phyloP scores from a whole-genome alignment of 2,113 vertebrate genomes.

The Platycercus adscitus region DNA sequence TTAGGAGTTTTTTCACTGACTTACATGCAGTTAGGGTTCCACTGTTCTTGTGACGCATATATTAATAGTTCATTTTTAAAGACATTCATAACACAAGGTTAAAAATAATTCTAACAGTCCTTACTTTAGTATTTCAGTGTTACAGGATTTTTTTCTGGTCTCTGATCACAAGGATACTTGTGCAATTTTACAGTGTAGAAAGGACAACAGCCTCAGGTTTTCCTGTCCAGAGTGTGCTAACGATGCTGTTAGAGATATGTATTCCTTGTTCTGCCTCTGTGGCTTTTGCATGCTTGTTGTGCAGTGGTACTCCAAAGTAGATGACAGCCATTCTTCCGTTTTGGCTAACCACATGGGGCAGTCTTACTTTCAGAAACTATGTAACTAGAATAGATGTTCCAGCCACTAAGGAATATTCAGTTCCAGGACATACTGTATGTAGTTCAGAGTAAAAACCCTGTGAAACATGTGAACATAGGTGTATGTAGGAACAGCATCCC shows the following conservation, averaged over 20 bases:
- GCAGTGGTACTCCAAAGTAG: neutral
- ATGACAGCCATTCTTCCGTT: neutral
- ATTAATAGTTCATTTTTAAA: neutral
- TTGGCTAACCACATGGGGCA: neutral
- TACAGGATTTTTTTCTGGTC: neutral
- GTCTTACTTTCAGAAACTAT: neutral
- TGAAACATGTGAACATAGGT: neutral
- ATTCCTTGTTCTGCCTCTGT: neutral
- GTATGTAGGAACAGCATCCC: neutral
- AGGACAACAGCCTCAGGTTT: neutral
- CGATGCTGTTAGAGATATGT: neutral
- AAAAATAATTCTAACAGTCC: neutral
- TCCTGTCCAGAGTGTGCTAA: neutral
- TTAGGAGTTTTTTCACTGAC: neutral
- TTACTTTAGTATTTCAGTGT: neutral
- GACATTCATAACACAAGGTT: neutral
- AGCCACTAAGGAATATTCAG: neutral
- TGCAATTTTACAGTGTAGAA: neutral
- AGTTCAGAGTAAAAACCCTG: neutral
- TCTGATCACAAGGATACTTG: neutral
- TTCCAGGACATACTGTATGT: neutral
- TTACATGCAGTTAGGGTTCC: neutral
- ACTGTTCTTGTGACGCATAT: neutral
- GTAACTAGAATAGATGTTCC: neutral
- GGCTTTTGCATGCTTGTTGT: neutral